Evolutionary conservation across 37 sponge, comb jelly and placozoan genomes (phyloP).

Genomic region (Mnemiopsis leidyi): DNA sequence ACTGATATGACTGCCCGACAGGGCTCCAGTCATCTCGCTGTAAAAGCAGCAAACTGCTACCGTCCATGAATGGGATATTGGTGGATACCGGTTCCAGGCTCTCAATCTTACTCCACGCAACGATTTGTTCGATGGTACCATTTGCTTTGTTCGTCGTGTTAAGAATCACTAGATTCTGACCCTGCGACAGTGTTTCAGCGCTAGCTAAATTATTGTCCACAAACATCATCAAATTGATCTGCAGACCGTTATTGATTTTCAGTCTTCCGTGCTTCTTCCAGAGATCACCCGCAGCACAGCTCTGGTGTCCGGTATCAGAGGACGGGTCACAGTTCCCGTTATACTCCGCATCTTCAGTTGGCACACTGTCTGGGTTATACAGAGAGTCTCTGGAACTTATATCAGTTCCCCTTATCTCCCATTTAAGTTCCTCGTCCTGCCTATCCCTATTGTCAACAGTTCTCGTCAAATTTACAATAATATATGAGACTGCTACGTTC

Average conservation of each 20-base stretch:
- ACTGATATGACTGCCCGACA: background rate
- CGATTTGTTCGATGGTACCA: background rate
- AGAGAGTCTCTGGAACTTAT: background rate
- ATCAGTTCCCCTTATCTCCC: background rate
- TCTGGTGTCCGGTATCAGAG: background rate
- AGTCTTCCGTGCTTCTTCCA: constrained; percentile 14
- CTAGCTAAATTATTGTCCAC: constrained; percentile 30
- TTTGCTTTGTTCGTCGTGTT: background rate
- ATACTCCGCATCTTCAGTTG: background rate
- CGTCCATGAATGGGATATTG: background rate
- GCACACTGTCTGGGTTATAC: background rate
- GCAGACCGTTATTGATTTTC: background rate
- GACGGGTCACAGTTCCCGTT: background rate
- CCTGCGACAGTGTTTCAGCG: background rate
- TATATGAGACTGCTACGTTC: background rate
- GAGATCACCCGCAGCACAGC: constrained; percentile 34
- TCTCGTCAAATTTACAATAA: constrained; percentile 45
- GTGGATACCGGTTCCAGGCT: background rate
- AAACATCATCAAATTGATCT: constrained; percentile 7
- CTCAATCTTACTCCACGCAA: background rate
- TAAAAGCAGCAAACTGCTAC: background rate
- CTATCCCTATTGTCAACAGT: background rate
- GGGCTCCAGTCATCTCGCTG: constrained; percentile 55
- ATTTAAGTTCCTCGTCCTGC: background rate
- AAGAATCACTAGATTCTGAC: background rate